These are phyloP conservation scores for Phaenicophaeus curvirostris DNA, from an alignment of 2,797 vertebrate species.

Conservation along the genomic window DNA sequence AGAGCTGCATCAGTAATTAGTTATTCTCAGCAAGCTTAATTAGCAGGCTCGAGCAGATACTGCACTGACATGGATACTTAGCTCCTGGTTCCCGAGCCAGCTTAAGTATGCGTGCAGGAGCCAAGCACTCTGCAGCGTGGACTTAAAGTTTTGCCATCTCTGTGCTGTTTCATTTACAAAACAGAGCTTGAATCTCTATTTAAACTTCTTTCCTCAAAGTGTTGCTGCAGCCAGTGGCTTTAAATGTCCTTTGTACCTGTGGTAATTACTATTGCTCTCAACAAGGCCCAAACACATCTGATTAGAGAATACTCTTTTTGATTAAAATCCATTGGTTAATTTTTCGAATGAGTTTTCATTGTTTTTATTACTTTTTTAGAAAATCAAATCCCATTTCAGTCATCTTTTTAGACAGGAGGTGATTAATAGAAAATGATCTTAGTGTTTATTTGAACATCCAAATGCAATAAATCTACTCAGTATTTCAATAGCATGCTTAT, in stretches of 20 bases:
- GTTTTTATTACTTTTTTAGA: slow-evolving; percentile 61
- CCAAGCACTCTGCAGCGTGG: background rate
- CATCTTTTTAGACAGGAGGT: slow-evolving; percentile 68
- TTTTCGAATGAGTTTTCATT: slow-evolving; percentile 72
- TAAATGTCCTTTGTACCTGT: background rate
- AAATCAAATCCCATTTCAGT: slow-evolving; percentile 69
- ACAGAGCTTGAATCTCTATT: slow-evolving; percentile 47
- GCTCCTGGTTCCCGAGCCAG: slow-evolving; percentile 47
- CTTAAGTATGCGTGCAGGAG: slow-evolving; percentile 52
- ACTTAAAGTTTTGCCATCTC: slow-evolving; percentile 47
- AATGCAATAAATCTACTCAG: slow-evolving; percentile 76
- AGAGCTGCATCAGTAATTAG: slow-evolving; percentile 67
- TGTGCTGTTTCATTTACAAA: slow-evolving; percentile 60
- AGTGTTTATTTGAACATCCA: slow-evolving; percentile 76
- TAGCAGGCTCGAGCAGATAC: slow-evolving; percentile 65
- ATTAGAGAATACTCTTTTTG: slow-evolving; percentile 2
- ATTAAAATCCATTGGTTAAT: slow-evolving; percentile 68
- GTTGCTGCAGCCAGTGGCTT: background rate
- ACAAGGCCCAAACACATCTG: background rate
- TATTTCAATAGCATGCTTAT: slow-evolving; percentile 77
- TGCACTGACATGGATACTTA: slow-evolving; percentile 66
- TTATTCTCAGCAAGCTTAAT: slow-evolving; percentile 68
- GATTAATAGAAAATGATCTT: slow-evolving; percentile 74
- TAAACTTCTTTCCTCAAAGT: background rate
- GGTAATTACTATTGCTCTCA: background rate